phyloP scores from a whole-genome alignment of 1,140 invertebrate species.

The Brachionus rotundiformis region DNA sequence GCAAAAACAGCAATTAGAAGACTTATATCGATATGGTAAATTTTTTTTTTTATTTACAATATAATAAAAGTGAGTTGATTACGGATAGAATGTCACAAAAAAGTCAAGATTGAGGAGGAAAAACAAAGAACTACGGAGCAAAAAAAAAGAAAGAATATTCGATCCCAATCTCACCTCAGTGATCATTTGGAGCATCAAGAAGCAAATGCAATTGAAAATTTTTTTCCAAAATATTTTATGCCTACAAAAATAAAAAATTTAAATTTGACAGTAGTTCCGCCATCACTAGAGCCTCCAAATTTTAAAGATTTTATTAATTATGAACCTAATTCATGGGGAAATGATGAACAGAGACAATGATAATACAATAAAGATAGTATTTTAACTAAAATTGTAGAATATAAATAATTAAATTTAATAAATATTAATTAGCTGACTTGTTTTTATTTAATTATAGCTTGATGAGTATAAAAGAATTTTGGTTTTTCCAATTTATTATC shows the following conservation, averaged over 20 bases:
- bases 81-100: conserved; percentile 24
- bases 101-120: conserved; percentile 7
- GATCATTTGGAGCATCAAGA: neutral
- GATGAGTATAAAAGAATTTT: neutral
- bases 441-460: too few species aligned
- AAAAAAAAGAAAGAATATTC: neutral
- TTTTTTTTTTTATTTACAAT: neutral
- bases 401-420: too few species aligned
- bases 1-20: conserved; percentile 35
- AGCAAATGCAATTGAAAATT: neutral
- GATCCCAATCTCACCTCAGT: neutral
- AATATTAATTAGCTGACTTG: too few species aligned
- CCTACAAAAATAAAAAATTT: neutral
- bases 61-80: neutral
- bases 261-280: neutral
- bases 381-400: too few species aligned
- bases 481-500: neutral
- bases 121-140: neutral
- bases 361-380: too few species aligned
- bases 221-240: conserved; percentile 25
- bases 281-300: conserved; percentile 11
- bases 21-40: conserved; percentile 31
- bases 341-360: too few species aligned
- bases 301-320: conserved; percentile 32
- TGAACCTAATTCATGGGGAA: conserved; percentile 25